Percentiles rank a stretch among this genome's conserved stretches.
phyloP scores from a whole-genome alignment of 2,113 vertebrate species.

The Equus przewalskii region DNA sequence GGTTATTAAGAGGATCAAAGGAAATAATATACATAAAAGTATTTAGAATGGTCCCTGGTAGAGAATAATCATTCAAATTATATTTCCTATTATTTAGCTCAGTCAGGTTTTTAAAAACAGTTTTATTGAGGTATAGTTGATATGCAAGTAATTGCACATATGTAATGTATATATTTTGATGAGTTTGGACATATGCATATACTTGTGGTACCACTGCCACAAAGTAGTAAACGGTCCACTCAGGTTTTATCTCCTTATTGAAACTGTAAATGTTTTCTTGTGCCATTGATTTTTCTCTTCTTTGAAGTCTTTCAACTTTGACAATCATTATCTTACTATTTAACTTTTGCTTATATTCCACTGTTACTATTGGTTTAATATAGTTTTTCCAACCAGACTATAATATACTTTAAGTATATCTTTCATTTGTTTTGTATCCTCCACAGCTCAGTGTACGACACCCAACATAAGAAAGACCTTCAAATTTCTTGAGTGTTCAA shows the following conservation, averaged over 20 bases:
- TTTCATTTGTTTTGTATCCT: neutral
- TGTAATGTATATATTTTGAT: neutral
- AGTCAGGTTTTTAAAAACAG: neutral
- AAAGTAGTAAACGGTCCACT: neutral
- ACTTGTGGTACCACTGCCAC: neutral
- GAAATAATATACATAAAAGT: neutral
- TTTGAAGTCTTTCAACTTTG: conserved; percentile 18
- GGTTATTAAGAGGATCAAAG: neutral
- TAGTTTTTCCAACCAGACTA: neutral
- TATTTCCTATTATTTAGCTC: conserved; percentile 19
- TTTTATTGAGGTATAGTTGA: conserved; percentile 28
- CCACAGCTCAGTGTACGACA: neutral
- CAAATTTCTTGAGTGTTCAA: neutral
- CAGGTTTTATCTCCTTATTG: neutral
- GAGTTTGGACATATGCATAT: neutral
- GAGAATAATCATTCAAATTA: neutral
- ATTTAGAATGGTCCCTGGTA: conserved; percentile 3
- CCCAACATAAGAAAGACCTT: neutral
- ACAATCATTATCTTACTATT: neutral
- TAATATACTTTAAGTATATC: neutral
- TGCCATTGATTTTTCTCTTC: neutral
- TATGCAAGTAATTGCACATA: neutral
- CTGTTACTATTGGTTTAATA: conserved; percentile 9
- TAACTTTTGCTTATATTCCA: neutral
- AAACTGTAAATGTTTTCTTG: neutral